phyloP scores from a whole-genome alignment of 2,888 invertebrate species.

The Himalopsyche kuldschensis region DNA sequence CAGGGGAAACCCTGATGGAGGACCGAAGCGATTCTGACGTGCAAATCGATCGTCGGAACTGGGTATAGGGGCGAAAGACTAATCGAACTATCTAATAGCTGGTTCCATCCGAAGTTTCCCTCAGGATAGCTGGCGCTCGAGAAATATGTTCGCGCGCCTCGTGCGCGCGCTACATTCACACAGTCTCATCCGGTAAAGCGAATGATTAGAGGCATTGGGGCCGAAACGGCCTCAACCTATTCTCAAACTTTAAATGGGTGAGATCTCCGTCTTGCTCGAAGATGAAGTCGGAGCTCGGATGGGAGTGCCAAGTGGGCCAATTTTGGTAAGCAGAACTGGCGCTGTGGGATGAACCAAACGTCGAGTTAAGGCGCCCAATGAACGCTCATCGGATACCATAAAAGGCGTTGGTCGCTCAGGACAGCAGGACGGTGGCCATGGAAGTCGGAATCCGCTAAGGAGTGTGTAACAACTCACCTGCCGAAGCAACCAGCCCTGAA shows the following conservation, averaged over 20 bases:
- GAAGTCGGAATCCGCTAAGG: constrained; percentile 71
- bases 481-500: constrained; percentile 68
- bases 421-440: constrained; percentile 76
- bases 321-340: constrained; percentile 81
- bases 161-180: constrained; percentile 38
- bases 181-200: constrained; percentile 72
- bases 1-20: constrained; percentile 72
- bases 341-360: constrained; percentile 78
- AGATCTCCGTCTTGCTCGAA: constrained; percentile 65
- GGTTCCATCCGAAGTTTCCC: constrained; percentile 77
- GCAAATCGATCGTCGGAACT: constrained; percentile 79
- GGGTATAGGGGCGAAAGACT: constrained; percentile 72
- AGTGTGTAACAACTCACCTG: constrained; percentile 64
- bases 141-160: constrained; percentile 24
- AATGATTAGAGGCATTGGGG: constrained; percentile 74
- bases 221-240: constrained; percentile 72
- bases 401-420: constrained; percentile 67
- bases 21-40: constrained; percentile 76
- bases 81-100: constrained; percentile 80
- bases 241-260: constrained; percentile 79
- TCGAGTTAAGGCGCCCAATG: constrained; percentile 68
- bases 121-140: constrained; percentile 69
- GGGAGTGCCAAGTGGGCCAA: constrained; percentile 69
- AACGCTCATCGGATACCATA: constrained; percentile 64
- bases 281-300: constrained; percentile 58